A percentile compares a stretch with the other conserved stretches of the same genome.
Conservation (phyloP, 1,140 invertebrate genomes). For the Neodiprion pinetum region DNA sequence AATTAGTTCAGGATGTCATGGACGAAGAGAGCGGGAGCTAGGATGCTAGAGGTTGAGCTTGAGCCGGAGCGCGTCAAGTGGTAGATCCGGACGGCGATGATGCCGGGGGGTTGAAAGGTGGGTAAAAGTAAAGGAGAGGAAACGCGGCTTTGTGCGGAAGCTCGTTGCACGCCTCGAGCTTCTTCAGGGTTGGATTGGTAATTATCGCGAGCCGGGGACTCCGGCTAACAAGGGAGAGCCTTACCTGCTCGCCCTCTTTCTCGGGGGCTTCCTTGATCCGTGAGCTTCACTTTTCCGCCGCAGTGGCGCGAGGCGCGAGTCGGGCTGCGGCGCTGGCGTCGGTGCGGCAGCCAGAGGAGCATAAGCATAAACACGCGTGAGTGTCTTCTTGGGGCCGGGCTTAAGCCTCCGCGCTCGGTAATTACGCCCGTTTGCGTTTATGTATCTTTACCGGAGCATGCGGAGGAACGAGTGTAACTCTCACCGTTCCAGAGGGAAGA, state of each 20-base stretch:
- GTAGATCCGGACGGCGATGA: not conserved
- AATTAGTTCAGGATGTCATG: constrained; percentile 4
- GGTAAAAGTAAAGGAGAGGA: not conserved
- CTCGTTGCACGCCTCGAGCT: not conserved
- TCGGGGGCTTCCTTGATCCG: not conserved
- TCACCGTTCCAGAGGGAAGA: no score
- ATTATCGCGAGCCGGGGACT: not conserved
- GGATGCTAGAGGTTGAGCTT: no score
- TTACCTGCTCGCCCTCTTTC: not conserved
- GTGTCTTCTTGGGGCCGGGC: no score
- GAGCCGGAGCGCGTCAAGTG: not conserved
- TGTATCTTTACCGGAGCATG: no score
- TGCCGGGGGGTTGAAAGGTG: not conserved
- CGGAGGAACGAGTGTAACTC: no score
- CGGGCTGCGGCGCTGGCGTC: no score
- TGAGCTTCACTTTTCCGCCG: no score
- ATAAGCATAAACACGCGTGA: no score
- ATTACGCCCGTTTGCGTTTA: no score
- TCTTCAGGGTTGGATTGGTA: not conserved
- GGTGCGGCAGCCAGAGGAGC: no score
- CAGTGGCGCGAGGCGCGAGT: no score
- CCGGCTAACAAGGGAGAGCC: not conserved
- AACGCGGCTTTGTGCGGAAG: not conserved
- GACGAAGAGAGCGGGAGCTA: not conserved
- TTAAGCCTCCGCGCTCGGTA: no score